A percentile compares a stretch with the other conserved stretches of the same genome.
These are phyloP conservation scores for Nasonia giraulti DNA, from an alignment of 1,140 invertebrate genomes.

Conservation along the genomic window DNA sequence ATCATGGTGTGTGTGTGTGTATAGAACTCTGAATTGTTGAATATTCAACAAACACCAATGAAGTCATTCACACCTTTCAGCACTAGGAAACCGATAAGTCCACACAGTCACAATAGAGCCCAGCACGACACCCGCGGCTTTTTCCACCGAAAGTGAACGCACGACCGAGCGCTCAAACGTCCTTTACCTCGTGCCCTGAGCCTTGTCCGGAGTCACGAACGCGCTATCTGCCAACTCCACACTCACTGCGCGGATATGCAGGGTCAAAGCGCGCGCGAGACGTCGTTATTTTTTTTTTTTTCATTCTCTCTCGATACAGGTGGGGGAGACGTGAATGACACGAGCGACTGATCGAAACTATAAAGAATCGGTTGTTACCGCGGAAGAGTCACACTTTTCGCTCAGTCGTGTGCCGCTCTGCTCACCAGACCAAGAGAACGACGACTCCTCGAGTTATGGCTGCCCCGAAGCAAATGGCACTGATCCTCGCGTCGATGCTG, in stretches of 20 bases:
- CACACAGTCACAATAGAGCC: too few species aligned
- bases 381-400: constrained; percentile 58
- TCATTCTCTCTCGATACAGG: background rate
- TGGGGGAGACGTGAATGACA: constrained; percentile 48
- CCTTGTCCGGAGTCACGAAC: constrained; percentile 41
- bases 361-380: constrained; percentile 60
- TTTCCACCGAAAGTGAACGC: background rate
- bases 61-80: too few species aligned
- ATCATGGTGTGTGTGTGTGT: too few species aligned
- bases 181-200: background rate
- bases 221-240: constrained; percentile 7
- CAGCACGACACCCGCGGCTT: background rate
- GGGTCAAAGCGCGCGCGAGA: constrained; percentile 22
- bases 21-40: too few species aligned
- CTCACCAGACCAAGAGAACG: constrained; percentile 31
- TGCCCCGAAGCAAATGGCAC: background rate
- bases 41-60: too few species aligned
- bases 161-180: background rate
- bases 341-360: constrained; percentile 49
- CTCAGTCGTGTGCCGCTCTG: constrained; percentile 35
- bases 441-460: constrained; percentile 47
- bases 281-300: too few species aligned
- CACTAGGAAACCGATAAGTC: too few species aligned
- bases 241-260: background rate
- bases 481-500: background rate